Evolutionary conservation across 1,140 invertebrate species (phyloP), one percentile per base, ranked within the genome.

Genomic region (Mycetomoellerius zeteki): DNA sequence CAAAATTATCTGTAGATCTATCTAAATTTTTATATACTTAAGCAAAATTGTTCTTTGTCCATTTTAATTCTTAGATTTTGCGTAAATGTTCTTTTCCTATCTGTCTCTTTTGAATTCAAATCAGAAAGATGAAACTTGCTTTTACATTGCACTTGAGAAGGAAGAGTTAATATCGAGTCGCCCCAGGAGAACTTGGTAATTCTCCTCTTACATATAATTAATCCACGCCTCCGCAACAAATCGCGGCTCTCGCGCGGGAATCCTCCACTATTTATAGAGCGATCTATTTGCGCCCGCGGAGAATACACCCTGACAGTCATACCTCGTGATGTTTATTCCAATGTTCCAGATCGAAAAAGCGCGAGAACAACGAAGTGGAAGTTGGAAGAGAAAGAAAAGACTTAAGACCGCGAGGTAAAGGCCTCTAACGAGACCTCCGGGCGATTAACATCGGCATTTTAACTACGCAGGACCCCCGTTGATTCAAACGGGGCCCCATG

Each of bases 401-500:
- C 58, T 21, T 12, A 65, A 73, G 81, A 69, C 86, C 89, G 85
- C 78, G 90, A 91, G 76, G 69, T 82, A 91, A 91, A 91, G 90
- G 90, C 85, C 85, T 88, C 90, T 91, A 91, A 91, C 90, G 90
- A 91, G 90, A 76, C 85, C 87, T 89, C 76, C 58, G 85, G 76
- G 65, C 90, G 90, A 91, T 91, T 91, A 91, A 91, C 90, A 91
- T 91, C 88, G 90, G 90, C 72, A 91, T 91, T 91, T 91, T 91
- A 91, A 91, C 90, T 90, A 88, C 89, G 89, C 71, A 60, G 77
- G 60, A 24, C 67, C 87, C 62, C 76, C 69, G 86, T 90, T 89
- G 90, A 91, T 91, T 91, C 88, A 8, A 91, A 91, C 87, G 85
- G 90, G 73, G 43, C 60, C 80, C 80, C 54, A n/a, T 54, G 52